Percentiles rank a stretch among this genome's conserved stretches.
Evolutionary conservation across 2,113 vertebrate genomes (phyloP).

Genomic region (Gymnarchus niloticus): DNA sequence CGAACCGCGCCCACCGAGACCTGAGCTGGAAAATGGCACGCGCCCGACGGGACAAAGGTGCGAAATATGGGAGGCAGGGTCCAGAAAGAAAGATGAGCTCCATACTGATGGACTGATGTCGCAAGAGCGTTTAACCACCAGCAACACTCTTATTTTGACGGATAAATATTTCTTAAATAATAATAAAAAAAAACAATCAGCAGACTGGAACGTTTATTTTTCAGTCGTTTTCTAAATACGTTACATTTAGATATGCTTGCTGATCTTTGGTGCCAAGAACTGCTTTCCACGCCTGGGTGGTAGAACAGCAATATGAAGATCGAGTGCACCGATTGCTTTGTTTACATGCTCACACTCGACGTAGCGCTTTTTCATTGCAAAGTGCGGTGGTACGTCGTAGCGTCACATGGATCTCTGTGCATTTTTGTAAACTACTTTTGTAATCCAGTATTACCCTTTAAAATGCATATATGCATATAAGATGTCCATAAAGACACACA

Average conservation of each 20-base stretch:
- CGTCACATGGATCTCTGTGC: too few relatives aligned
- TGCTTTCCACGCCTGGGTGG: not conserved
- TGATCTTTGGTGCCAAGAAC: not conserved
- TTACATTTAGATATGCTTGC: not conserved
- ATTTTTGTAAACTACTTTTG: not conserved
- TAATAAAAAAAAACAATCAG: not conserved
- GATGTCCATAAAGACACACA: not conserved
- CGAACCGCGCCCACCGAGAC: not conserved
- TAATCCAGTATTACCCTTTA: not conserved
- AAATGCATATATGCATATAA: not conserved
- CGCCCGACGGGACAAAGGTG: not conserved
- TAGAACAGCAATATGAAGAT: not conserved
- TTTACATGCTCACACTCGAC: not conserved
- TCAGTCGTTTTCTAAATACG: not conserved
- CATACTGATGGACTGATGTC: not conserved
- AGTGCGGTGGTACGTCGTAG: not conserved
- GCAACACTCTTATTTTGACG: not conserved
- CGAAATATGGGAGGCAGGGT: not conserved
- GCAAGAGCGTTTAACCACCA: not conserved
- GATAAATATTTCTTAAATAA: not conserved
- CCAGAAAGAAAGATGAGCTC: not conserved
- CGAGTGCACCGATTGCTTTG: not conserved
- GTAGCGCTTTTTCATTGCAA: not conserved
- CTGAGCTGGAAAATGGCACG: too few relatives aligned
- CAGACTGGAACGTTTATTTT: not conserved